phyloP scores from a whole-genome alignment of 2,113 vertebrate genomes.

The Saccopteryx leptura region DNA sequence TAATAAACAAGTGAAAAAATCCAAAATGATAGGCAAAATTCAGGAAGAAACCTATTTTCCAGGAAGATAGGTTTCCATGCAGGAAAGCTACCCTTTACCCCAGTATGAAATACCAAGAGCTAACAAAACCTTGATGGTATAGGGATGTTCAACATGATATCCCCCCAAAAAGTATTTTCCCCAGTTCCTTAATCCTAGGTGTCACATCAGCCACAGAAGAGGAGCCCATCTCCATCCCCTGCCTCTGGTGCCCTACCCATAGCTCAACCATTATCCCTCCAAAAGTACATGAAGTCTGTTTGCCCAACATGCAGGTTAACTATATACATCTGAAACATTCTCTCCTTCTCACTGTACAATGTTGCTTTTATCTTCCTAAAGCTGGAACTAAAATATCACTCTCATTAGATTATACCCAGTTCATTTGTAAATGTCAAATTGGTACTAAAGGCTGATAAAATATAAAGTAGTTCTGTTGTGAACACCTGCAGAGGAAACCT shows the following conservation, averaged over 20 bases:
- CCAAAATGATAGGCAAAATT: constrained; percentile 43
- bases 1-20: not conserved
- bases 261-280: not conserved
- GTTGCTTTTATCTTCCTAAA: constrained; percentile 56
- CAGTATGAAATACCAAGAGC: not conserved
- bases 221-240: not conserved
- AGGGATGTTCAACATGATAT: not conserved
- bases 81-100: not conserved
- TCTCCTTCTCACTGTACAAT: not conserved
- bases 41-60: constrained; percentile 19
- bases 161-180: not conserved
- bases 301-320: not conserved
- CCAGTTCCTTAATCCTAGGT: not conserved
- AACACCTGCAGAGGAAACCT: not conserved
- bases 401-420: constrained; percentile 42
- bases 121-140: not conserved
- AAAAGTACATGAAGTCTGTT: not conserved
- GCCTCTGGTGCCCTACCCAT: not conserved
- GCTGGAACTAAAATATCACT: not conserved
- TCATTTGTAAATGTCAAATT: constrained; percentile 51
- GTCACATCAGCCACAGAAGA: not conserved
- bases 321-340: not conserved
- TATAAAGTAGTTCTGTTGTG: not conserved
- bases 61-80: not conserved
- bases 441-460: constrained; percentile 45